phyloP scores from a whole-genome alignment of 1,140 invertebrate species.

The Brachionus koreanus region DNA sequence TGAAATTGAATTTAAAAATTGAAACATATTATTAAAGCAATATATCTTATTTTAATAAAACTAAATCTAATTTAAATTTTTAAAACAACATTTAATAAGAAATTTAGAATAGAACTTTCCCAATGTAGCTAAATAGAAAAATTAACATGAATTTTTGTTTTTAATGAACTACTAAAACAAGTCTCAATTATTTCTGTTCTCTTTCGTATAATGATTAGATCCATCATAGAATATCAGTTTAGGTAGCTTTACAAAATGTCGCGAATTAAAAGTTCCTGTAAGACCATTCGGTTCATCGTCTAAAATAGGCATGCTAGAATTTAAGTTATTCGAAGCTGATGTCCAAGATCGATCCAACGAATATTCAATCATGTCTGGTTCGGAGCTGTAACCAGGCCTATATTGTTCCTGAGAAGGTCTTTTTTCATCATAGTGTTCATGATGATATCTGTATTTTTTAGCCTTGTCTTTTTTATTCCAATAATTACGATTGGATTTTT shows the following conservation, averaged over 20 bases:
- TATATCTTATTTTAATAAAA: background rate
- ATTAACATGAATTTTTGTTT: background rate
- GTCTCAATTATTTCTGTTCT: background rate
- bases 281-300: background rate
- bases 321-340: constrained; percentile 9
- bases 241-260: constrained; percentile 32
- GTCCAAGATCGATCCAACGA: constrained; percentile 22
- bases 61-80: background rate
- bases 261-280: background rate
- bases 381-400: constrained; percentile 20
- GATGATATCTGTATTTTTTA: background rate
- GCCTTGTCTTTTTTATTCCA: constrained; percentile 4
- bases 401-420: constrained; percentile 30
- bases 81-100: background rate
- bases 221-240: constrained; percentile 41
- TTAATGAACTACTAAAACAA: background rate
- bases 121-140: background rate
- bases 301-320: constrained; percentile 37
- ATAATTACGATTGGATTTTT: constrained; percentile 18
- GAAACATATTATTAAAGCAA: background rate
- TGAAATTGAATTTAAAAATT: background rate
- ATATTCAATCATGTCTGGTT: constrained; percentile 37
- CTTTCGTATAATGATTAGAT: constrained; percentile 25
- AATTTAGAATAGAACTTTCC: background rate
- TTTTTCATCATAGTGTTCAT: background rate